phyloP scores from a whole-genome alignment of 2,797 vertebrate genomes.

The Gallinago solitaria region DNA sequence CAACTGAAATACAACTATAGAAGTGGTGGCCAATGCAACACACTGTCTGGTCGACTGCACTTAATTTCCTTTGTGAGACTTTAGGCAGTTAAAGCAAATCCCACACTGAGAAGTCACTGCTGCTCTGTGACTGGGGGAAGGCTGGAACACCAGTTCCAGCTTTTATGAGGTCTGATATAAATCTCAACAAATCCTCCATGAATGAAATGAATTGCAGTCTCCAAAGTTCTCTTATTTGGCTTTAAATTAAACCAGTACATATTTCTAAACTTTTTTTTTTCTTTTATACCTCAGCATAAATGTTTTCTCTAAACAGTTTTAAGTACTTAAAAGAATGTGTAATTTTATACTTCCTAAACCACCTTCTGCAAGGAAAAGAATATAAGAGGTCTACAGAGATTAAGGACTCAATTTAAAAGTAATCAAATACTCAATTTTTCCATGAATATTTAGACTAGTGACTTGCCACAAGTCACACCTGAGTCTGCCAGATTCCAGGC shows the following conservation, averaged over 20 bases:
- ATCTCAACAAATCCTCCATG: not conserved
- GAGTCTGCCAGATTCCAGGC: not conserved
- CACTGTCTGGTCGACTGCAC: not conserved
- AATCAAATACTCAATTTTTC: conserved; percentile 10
- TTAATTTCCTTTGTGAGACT: conserved; percentile 26
- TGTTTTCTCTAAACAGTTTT: not conserved
- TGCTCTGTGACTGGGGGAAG: not conserved
- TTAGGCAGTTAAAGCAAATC: not conserved
- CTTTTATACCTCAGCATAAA: not conserved
- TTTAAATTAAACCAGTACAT: not conserved
- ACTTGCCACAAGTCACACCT: not conserved
- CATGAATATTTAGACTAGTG: not conserved
- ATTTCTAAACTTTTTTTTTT: not conserved
- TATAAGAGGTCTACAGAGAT: not conserved
- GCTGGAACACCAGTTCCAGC: not conserved
- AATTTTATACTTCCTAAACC: not conserved
- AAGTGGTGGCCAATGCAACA: not conserved
- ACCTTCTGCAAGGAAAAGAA: not conserved
- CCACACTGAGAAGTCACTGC: not conserved
- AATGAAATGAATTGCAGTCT: not conserved
- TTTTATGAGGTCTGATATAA: conserved; percentile 1
- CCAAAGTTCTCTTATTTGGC: not conserved
- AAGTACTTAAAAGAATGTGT: not conserved
- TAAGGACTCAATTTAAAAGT: conserved; percentile 10
- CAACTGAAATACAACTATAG: not conserved